These are phyloP conservation scores for Drosophila parthenogenetica DNA, from an alignment of 2,888 invertebrate genomes.

Conservation along the genomic window DNA sequence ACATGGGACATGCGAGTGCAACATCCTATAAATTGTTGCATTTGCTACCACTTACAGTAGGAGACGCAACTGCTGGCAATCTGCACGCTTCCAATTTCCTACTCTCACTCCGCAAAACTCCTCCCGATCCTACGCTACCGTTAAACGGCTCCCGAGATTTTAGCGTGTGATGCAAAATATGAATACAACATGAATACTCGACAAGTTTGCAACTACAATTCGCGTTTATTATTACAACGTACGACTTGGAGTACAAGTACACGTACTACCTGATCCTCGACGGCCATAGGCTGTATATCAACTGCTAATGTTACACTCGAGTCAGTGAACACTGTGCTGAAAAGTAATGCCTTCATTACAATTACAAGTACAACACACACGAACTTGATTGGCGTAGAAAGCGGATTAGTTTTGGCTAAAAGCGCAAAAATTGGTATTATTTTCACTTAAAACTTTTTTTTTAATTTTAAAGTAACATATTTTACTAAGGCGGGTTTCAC, in stretches of 20 bases:
- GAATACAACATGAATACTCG: slow-evolving; percentile 74
- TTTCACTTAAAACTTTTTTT: too few relatives aligned
- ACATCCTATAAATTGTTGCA: slow-evolving; percentile 74
- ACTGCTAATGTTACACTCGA: slow-evolving; percentile 2
- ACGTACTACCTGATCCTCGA: slow-evolving; percentile 5
- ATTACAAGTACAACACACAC: not conserved
- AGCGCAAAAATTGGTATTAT: too few relatives aligned
- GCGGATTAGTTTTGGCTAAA: not conserved
- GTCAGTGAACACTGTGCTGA: not conserved
- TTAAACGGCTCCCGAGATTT: slow-evolving; percentile 55
- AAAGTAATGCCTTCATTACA: slow-evolving; percentile 6
- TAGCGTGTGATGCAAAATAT: slow-evolving; percentile 75
- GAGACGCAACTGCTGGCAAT: slow-evolving; percentile 6
- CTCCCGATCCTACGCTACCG: slow-evolving; percentile 16
- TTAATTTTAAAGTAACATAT: too few relatives aligned
- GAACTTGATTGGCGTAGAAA: not conserved
- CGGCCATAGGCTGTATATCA: not conserved
- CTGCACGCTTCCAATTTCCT: slow-evolving; percentile 1
- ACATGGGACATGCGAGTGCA: slow-evolving; percentile 52
- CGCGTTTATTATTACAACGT: slow-evolving; percentile 52
- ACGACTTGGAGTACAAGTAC: slow-evolving; percentile 1
- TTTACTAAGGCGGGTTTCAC: too few relatives aligned
- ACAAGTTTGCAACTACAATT: slow-evolving; percentile 72
- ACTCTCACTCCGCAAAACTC: slow-evolving; percentile 4
- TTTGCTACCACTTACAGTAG: slow-evolving; percentile 57